Evolutionary conservation across 2,797 vertebrate species (phyloP).

Genomic region (Chrysocyon brachyurus): DNA sequence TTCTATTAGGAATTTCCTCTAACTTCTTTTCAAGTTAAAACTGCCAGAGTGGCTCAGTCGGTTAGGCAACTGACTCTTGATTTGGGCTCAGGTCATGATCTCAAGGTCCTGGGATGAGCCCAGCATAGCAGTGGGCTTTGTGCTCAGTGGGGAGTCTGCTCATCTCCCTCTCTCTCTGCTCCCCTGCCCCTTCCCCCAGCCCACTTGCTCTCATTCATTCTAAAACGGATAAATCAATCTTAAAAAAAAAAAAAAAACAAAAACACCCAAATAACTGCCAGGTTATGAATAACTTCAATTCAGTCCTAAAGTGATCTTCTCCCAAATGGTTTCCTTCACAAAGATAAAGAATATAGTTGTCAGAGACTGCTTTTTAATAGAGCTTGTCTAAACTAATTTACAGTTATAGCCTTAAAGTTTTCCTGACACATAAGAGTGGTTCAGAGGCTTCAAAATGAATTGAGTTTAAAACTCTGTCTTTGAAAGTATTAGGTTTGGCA

Average conservation of each 20-base stretch:
- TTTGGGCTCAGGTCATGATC: background rate
- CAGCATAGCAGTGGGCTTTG: background rate
- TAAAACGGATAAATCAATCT: background rate
- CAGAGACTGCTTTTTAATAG: conserved; percentile 65
- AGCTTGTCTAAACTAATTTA: conserved; percentile 70
- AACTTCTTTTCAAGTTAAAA: conserved; percentile 66
- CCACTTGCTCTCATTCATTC: background rate
- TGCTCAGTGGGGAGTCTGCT: background rate
- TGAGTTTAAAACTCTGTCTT: background rate
- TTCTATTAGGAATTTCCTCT: conserved; percentile 1
- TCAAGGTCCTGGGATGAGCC: background rate
- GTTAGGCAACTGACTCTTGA: background rate
- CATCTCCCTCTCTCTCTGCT: background rate
- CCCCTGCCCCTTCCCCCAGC: background rate
- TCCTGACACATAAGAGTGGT: conserved; percentile 59
- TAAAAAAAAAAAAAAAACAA: background rate
- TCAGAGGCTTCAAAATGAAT: conserved; percentile 43
- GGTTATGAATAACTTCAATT: conserved; percentile 54
- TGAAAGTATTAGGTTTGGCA: background rate
- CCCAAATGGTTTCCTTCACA: conserved; percentile 78
- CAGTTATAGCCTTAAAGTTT: conserved; percentile 66
- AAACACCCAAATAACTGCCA: background rate
- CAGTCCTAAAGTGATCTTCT: conserved; percentile 57
- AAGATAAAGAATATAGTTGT: conserved; percentile 70
- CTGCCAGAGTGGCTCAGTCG: background rate